phyloP scores from a whole-genome alignment of 2,113 vertebrate genomes.

The Martes martes region DNA sequence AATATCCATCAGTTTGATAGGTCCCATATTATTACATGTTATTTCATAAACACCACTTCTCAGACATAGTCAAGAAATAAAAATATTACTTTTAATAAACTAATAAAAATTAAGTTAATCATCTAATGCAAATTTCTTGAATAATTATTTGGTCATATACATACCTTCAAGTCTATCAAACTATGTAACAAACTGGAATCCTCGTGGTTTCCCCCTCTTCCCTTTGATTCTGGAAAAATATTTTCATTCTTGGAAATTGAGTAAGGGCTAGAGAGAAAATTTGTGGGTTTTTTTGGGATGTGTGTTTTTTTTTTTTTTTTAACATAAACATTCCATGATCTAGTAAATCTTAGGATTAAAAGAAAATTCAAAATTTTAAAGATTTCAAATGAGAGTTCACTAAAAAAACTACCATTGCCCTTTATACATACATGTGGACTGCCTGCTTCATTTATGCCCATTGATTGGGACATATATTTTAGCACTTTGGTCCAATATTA shows the following conservation, averaged over 20 bases:
- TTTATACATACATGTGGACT: not conserved
- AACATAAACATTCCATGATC: not conserved
- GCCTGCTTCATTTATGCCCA: not conserved
- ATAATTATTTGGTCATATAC: not conserved
- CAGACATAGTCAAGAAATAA: not conserved
- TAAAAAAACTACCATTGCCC: not conserved
- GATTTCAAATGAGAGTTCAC: not conserved
- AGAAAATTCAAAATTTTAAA: slow-evolving; percentile 7
- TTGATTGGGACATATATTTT: not conserved
- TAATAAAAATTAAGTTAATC: not conserved
- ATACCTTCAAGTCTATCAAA: not conserved
- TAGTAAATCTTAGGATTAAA: not conserved
- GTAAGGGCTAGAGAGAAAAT: not conserved
- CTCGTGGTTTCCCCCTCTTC: not conserved
- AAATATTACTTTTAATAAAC: not conserved
- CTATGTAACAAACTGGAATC: not conserved
- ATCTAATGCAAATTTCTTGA: not conserved
- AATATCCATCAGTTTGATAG: not conserved
- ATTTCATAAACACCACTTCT: not conserved
- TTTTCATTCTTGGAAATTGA: not conserved
- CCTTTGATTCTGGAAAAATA: not conserved
- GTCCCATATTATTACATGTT: not conserved
- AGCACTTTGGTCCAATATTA: not conserved
- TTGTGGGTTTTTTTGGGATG: not conserved
- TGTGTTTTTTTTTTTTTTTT: not conserved